phyloP scores from a whole-genome alignment of 1,140 invertebrate genomes.

The Papilio xuthus region DNA sequence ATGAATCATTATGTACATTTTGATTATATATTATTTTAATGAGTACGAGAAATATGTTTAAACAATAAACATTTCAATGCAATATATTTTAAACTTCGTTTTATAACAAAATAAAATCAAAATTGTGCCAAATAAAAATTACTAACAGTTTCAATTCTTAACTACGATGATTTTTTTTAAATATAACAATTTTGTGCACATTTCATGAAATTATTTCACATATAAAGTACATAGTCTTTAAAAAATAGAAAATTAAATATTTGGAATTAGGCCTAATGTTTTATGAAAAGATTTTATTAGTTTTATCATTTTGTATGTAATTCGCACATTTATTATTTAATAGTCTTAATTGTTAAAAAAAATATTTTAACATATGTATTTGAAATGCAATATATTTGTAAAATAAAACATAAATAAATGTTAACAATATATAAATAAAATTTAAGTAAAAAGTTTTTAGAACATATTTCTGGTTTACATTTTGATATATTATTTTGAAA shows the following conservation, averaged over 20 bases:
- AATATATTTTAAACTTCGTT: not conserved
- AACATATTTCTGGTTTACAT: not conserved
- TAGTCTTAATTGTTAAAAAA: not conserved
- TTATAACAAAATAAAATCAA: not conserved
- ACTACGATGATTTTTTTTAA: too few relatives aligned
- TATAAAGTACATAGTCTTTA: not conserved
- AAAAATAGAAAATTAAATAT: not conserved
- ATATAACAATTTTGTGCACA: too few relatives aligned
- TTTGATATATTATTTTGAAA: conserved; percentile 11
- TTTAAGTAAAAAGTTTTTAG: not conserved
- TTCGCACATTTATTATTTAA: not conserved
- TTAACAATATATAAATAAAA: not conserved
- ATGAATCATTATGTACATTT: not conserved
- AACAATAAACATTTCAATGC: not conserved
- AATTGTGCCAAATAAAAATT: not conserved
- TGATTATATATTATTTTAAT: not conserved
- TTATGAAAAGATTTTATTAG: not conserved
- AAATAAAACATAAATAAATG: conserved; percentile 4
- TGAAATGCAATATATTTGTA: not conserved
- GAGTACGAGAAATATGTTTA: not conserved
- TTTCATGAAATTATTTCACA: not conserved
- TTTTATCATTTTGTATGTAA: not conserved
- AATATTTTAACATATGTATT: not conserved
- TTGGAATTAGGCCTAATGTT: not conserved
- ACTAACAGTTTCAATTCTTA: not conserved